Conservation (phyloP, 2,797 vertebrate genomes). For the Trichosurus vulpecula region DNA sequence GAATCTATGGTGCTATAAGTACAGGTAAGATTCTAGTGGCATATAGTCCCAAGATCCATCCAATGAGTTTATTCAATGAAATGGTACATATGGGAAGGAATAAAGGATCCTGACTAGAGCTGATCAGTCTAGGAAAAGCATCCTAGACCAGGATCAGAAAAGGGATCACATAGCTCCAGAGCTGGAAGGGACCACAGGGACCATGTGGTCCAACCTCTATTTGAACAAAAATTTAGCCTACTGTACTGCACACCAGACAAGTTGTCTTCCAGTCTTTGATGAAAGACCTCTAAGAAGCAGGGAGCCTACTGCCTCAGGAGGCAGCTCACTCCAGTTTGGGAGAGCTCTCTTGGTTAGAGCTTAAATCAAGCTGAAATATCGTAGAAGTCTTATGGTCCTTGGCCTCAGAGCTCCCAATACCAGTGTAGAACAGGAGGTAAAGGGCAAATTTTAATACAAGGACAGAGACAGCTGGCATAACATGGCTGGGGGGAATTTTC, state of each 20-base stretch:
- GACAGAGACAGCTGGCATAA: not conserved
- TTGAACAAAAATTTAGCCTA: not conserved
- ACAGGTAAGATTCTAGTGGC: not conserved
- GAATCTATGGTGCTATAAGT: not conserved
- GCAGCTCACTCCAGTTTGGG: not conserved
- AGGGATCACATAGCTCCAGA: not conserved
- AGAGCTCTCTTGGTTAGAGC: not conserved
- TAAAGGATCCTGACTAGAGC: not conserved
- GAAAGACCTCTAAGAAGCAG: not conserved
- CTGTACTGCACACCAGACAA: not conserved
- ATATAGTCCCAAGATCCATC: not conserved
- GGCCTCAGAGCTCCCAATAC: not conserved
- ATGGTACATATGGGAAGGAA: not conserved
- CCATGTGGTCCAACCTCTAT: not conserved
- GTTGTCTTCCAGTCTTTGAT: not conserved
- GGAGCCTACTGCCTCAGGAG: not conserved
- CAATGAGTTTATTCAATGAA: not conserved
- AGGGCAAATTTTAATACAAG: not conserved
- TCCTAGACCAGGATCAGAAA: not conserved
- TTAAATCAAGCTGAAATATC: not conserved
- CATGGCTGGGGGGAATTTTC: not conserved
- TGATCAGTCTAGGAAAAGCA: not conserved
- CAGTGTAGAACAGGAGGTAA: not conserved
- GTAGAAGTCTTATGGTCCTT: not conserved
- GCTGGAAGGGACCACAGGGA: not conserved